Conservation (phyloP, 1,140 invertebrate species). For the Elymnias hypermnestra region DNA sequence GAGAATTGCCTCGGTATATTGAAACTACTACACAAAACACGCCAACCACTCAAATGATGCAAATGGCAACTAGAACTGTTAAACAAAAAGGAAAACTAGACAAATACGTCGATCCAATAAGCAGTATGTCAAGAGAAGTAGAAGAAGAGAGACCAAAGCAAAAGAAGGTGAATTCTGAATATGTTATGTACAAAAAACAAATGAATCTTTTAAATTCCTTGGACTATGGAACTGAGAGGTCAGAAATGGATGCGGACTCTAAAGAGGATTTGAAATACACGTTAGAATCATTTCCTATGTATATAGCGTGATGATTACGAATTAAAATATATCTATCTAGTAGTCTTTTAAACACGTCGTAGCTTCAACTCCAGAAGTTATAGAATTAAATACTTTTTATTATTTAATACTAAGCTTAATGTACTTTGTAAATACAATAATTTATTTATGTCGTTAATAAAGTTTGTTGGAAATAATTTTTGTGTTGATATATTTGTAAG, state of each 20-base stretch:
- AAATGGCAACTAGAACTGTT: conserved; percentile 6
- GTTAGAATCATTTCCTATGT: conserved; percentile 6
- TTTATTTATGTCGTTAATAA: conserved; percentile 1
- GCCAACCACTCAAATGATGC: not conserved
- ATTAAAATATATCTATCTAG: too few relatives aligned
- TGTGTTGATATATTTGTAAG: too few relatives aligned
- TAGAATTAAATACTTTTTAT: too few relatives aligned
- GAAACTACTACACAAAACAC: conserved; percentile 13
- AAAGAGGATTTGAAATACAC: conserved; percentile 39
- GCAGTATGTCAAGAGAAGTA: conserved; percentile 32
- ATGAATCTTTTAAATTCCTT: conserved; percentile 42
- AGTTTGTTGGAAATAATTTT: conserved; percentile 1
- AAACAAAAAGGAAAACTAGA: conserved; percentile 12
- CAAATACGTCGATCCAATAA: conserved; percentile 29
- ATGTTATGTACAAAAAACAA: conserved; percentile 33
- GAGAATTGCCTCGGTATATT: conserved; percentile 1
- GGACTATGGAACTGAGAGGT: conserved; percentile 40
- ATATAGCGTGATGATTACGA: not conserved
- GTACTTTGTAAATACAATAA: too few relatives aligned
- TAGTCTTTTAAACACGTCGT: too few relatives aligned
- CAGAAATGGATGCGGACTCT: conserved; percentile 32
- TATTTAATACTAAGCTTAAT: too few relatives aligned
- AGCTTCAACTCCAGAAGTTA: too few relatives aligned
- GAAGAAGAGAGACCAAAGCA: conserved; percentile 11
- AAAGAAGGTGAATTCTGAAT: conserved; percentile 20